Base-by-base conservation (phyloP, 2,797 vertebrate genomes). In the Anguilla anguilla region DNA sequence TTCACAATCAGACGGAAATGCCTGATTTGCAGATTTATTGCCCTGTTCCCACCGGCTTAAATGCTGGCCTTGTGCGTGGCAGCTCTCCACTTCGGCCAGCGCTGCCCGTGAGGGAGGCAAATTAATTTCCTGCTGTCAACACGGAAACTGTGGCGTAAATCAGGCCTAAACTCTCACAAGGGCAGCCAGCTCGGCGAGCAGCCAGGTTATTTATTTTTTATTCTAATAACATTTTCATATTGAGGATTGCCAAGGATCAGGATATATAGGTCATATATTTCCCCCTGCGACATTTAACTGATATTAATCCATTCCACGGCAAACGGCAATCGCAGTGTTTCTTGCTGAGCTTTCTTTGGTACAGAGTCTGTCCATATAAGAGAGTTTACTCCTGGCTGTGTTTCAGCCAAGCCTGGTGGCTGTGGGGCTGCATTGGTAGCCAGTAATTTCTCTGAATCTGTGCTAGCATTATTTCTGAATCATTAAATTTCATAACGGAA, bases 41-140 rank as follows among this genome's bases (percentile, higher is more conserved):
- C 17, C 46, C 39, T 46, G 74, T 15, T 79, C 35, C 39, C 39
- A 46, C 19, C 74, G 46, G 39, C 74, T 46, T 43, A 79, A 79
- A 43, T 13, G 72, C 10, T 77, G 15, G 35, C 39, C 72, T 43
- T 77, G 10, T 35, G 31, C 35, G 6, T 77, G 35, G 35, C 35
- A 39, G 31, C 13, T 13, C 15, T 77, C 9, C 39, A 79, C 74
- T 46, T 46, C 1, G 74, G 74, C 15, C 4, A 79, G 35, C 15
- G 7, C 39, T n/a, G 46, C 79, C 79, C 46, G 46, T 49, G 46
- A 39, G 79, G 79, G 46, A 51, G 22, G n/a, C 46, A 51, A 82
- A 51, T 82, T 82, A 82, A 82, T 82, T 82, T 82, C 79, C 79
- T 51, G 79, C 79, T n/a, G 46, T 82, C 79, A 82, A 82, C 79